Evolutionary conservation across 2,888 invertebrate genomes (phyloP), one percentile per base, ranked within the genome.

Genomic region (Drosophila meridionalis): DNA sequence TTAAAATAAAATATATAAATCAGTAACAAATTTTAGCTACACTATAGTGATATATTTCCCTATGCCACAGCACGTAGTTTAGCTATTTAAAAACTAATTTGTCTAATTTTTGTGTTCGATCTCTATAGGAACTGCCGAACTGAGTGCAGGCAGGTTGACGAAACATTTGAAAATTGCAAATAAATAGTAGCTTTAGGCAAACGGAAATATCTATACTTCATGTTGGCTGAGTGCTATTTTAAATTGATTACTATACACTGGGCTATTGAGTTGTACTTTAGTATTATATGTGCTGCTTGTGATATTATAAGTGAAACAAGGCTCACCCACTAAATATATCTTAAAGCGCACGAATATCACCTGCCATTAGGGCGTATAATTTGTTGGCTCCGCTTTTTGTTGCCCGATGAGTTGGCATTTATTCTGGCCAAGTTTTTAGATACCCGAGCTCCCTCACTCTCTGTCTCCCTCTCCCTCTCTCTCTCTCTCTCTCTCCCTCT

Each of bases 341-440:
- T 70, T 55, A 7, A 45, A 20, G 38, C 56, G 14, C 11, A 45
- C 58, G 56, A 59, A 34, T 38, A 73, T 69, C 69, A 79, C 76
- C 73, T 87, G 85, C 65, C 72, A 66, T 76, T 84, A 67, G 72
- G 67, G 73, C 84, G 69, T 79, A 59, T 84, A 79, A 87, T 89
- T 85, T 83, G 87, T 73, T 83, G 62, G 65, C 73, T 71, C 36
- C 50, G 56, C 36, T 67, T 67, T 52, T 66, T 50, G 61, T 45
- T 50, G 67, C 28, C 28, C 80, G 57, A 77, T 87, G 87, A 85
- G 71, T 79, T 74, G 57, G 73, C 76, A 68, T 65, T 68, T 71
- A 69, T 68, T 83, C 75, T 76, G 53, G 56, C 43, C 61, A 56
- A 38, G 64, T 69, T 71, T 53, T 45, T 68, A 40, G 56, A 34